These are phyloP conservation scores for Etheostoma nigrum DNA, from an alignment of 2,797 vertebrate species.

Conservation along the genomic window DNA sequence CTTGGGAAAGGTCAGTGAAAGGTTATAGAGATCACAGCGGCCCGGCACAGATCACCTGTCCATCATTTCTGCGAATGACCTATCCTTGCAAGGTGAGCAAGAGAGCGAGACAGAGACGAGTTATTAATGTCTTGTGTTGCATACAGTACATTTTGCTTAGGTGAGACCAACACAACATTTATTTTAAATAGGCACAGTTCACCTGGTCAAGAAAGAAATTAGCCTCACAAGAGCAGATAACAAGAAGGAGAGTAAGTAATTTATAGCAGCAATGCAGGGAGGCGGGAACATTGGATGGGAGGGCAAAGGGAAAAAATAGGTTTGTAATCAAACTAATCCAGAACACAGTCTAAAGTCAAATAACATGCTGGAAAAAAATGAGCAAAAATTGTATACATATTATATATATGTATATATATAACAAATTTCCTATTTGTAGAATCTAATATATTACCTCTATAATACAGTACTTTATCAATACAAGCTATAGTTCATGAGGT, in stretches of 20 bases:
- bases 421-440: neutral
- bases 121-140: constrained; percentile 57
- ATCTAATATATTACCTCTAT: constrained; percentile 11
- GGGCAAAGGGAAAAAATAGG: constrained; percentile 29
- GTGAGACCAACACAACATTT: constrained; percentile 45
- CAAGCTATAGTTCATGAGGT: constrained; percentile 4
- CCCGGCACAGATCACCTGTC: constrained; percentile 74
- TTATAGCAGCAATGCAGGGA: constrained; percentile 37
- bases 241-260: constrained; percentile 33
- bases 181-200: constrained; percentile 46
- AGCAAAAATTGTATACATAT: neutral
- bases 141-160: constrained; percentile 41
- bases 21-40: constrained; percentile 72
- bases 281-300: constrained; percentile 23
- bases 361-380: constrained; percentile 5
- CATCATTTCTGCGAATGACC: constrained; percentile 74
- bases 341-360: constrained; percentile 24
- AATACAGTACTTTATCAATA: constrained; percentile 14
- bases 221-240: constrained; percentile 59
- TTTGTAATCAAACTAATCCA: constrained; percentile 45
- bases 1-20: constrained; percentile 79
- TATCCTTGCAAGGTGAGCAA: constrained; percentile 63
- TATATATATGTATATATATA: neutral
- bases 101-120: constrained; percentile 43
- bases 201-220: constrained; percentile 56